These are phyloP conservation scores for Tetranychus cinnabarinus DNA, from an alignment of 1,140 invertebrate species.

Conservation along the genomic window DNA sequence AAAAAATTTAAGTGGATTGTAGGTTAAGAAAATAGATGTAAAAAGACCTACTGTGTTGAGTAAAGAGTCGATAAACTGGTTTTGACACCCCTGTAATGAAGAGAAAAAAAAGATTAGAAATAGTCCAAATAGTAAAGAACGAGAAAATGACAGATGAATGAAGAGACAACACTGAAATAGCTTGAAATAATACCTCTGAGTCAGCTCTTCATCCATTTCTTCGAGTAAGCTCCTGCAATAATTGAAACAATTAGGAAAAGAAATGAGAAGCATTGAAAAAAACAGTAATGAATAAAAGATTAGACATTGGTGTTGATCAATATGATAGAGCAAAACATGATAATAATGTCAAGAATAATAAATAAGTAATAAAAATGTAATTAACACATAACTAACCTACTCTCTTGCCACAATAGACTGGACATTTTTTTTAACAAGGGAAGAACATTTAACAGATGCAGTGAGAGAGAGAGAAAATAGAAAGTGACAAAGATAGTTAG, in stretches of 20 bases:
- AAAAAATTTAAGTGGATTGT: too few relatives aligned
- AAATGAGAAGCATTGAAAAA: not conserved
- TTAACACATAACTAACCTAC: not conserved
- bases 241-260: not conserved
- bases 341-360: not conserved
- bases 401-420: not conserved
- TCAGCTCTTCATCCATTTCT: constrained; percentile 23
- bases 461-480: not conserved
- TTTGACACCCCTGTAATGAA: constrained; percentile 5
- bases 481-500: constrained; percentile 14
- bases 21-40: not conserved
- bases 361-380: not conserved
- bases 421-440: too few relatives aligned
- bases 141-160: not conserved
- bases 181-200: constrained; percentile 16
- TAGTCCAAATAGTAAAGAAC: not conserved
- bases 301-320: too few relatives aligned
- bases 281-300: too few relatives aligned
- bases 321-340: not conserved
- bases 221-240: constrained; percentile 17
- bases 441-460: not conserved
- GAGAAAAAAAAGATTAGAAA: not conserved
- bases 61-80: constrained; percentile 6
- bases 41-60: constrained; percentile 7
- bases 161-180: not conserved